A percentile compares a stretch with the other conserved stretches of the same genome.
Evolutionary conservation across 2,888 invertebrate species (phyloP).

Genomic region (Eupithecia insigniata): DNA sequence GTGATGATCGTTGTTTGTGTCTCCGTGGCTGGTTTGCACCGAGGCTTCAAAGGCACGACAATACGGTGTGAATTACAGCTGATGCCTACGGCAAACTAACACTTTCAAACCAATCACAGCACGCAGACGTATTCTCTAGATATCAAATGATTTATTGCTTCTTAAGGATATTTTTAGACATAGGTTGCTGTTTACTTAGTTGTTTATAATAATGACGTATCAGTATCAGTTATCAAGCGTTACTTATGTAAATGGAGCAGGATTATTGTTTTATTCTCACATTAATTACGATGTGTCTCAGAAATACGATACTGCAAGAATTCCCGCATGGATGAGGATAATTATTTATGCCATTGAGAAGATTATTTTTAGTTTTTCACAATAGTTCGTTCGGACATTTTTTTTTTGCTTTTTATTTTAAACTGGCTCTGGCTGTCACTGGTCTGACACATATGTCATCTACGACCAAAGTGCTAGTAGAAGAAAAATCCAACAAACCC

Average conservation of each 20-base stretch:
- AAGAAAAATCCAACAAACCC: no score
- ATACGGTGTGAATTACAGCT: conserved; percentile 69
- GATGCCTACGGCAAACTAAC: conserved; percentile 70
- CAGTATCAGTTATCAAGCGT: conserved; percentile 12
- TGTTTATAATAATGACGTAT: conserved; percentile 14
- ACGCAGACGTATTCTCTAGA: conserved; percentile 60
- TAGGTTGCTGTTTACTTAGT: conserved; percentile 2
- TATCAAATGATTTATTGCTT: conserved; percentile 72
- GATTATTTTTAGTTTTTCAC: background rate
- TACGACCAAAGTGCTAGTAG: no score
- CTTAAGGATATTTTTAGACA: conserved; percentile 50
- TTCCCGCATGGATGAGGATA: background rate
- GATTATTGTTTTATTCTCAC: background rate
- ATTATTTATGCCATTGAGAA: background rate
- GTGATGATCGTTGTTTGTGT: conserved; percentile 65
- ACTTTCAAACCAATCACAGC: conserved; percentile 65
- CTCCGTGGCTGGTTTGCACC: conserved; percentile 58
- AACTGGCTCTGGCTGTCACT: no score
- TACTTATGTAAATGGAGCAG: conserved; percentile 2
- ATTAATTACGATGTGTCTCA: background rate
- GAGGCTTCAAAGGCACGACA: conserved; percentile 61
- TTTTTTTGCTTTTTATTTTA: background rate
- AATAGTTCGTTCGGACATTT: background rate
- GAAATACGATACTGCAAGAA: background rate
- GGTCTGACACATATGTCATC: no score